phyloP scores from a whole-genome alignment of 2,113 vertebrate genomes.

The Osmerus eperlanus region DNA sequence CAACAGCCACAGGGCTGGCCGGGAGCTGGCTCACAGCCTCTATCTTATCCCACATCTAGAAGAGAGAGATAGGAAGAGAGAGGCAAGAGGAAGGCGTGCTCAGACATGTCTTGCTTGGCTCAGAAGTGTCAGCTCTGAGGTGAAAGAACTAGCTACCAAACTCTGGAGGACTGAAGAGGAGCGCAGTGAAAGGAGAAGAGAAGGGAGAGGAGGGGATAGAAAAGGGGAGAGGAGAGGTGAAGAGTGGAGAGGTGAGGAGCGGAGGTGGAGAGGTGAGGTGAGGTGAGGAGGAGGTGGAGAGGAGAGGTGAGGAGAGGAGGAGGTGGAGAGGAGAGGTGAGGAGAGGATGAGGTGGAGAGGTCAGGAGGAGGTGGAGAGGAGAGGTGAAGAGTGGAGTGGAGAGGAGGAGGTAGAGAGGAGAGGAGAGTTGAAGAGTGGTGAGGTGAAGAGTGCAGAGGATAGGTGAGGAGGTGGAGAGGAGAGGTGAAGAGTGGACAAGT shows the following conservation, averaged over 20 bases:
- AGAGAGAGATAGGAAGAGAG: too few relatives aligned
- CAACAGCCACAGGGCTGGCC: too few relatives aligned
- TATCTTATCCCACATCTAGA: too few relatives aligned
- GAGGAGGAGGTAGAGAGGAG: not conserved
- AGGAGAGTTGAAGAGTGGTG: not conserved
- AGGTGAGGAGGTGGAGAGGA: not conserved
- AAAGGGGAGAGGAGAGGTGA: not conserved
- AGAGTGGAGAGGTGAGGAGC: too few relatives aligned
- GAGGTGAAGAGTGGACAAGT: not conserved
- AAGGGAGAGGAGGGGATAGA: not conserved
- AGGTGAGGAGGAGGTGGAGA: too few relatives aligned
- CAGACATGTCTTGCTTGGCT: not conserved
- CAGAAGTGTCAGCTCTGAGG: not conserved
- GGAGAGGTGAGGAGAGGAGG: not conserved
- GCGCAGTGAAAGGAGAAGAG: not conserved
- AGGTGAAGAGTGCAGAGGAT: not conserved
- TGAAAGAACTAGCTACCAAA: not conserved
- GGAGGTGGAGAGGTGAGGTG: too few relatives aligned
- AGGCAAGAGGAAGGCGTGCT: not conserved
- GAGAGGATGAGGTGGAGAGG: too few relatives aligned
- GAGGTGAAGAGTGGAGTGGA: not conserved
- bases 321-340: not conserved
- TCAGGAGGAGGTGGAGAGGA: not conserved
- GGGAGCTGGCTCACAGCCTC: too few relatives aligned
- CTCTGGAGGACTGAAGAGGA: not conserved